Evolutionary conservation across 2,888 invertebrate genomes (phyloP).

Genomic region (Auanema sp.): DNA sequence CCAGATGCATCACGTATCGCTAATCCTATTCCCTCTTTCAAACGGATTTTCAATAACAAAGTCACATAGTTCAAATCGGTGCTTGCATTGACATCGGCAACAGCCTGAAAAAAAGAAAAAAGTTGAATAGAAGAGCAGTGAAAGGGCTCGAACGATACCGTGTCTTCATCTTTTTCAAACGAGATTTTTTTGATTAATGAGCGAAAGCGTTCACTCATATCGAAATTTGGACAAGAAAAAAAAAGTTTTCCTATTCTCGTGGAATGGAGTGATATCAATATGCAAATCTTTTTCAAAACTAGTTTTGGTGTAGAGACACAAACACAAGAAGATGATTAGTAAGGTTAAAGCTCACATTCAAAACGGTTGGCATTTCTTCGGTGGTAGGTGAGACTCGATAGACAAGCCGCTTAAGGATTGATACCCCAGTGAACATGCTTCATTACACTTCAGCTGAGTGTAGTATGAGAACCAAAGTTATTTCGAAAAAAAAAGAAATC

Average conservation of each 20-base stretch:
- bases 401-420: no score
- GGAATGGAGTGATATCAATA: neutral
- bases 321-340: neutral
- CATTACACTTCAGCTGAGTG: no score
- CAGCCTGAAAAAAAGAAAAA: neutral
- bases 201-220: slow-evolving; percentile 10
- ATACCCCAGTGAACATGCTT: no score
- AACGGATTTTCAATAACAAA: slow-evolving; percentile 54
- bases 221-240: slow-evolving; percentile 14
- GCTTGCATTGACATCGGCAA: neutral
- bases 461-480: no score
- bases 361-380: no score
- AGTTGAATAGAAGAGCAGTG: neutral
- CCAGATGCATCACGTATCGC: slow-evolving; percentile 59
- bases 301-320: neutral
- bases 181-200: slow-evolving; percentile 20
- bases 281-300: neutral
- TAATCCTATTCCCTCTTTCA: slow-evolving; percentile 58
- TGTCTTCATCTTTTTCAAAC: slow-evolving; percentile 22
- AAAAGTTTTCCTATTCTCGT: slow-evolving; percentile 18
- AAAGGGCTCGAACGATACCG: neutral
- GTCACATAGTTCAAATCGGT: slow-evolving; percentile 43
- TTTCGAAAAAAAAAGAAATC: neutral
- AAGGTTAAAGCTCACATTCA: no score
- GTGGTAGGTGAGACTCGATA: no score